Percentiles rank a stretch among this genome's conserved stretches.
These are phyloP conservation scores for Lucinisca nassula DNA, from an alignment of 2,888 invertebrate genomes.

Conservation along the genomic window DNA sequence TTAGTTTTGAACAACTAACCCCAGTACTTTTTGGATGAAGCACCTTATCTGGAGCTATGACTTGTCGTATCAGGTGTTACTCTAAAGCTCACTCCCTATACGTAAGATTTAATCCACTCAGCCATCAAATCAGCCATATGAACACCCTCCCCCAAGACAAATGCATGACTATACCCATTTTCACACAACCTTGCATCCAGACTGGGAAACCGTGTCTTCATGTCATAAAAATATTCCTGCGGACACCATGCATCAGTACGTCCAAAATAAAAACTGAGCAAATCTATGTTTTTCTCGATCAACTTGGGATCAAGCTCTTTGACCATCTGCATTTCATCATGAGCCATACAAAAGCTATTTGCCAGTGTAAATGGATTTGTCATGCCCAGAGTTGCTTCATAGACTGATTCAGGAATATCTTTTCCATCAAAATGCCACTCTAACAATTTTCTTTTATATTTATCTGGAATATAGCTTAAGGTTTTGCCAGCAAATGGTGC, in stretches of 20 bases:
- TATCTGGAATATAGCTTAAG: conserved; percentile 80
- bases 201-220: conserved; percentile 90
- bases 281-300: conserved; percentile 90
- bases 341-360: conserved; percentile 83
- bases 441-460: conserved; percentile 78
- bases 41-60: too few relatives aligned
- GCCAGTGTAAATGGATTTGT: conserved; percentile 83
- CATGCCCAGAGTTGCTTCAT: conserved; percentile 83
- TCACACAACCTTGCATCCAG: conserved; percentile 91
- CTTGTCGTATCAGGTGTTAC: too few relatives aligned
- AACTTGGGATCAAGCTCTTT: conserved; percentile 91
- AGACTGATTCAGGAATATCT: conserved; percentile 81
- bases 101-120: conserved; percentile 78
- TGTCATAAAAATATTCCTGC: conserved; percentile 91
- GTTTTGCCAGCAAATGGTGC: conserved; percentile 80
- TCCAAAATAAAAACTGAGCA: conserved; percentile 94
- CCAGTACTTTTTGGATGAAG: too few relatives aligned
- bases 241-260: conserved; percentile 95
- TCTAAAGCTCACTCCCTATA: too few relatives aligned
- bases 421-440: conserved; percentile 81
- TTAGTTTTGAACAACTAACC: too few relatives aligned
- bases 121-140: conserved; percentile 86
- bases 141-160: conserved; percentile 90
- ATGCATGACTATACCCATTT: conserved; percentile 92
- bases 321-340: conserved; percentile 93